Base-by-base conservation (phyloP, 2,888 invertebrate species). In the Drosophila hamatofila region DNA sequence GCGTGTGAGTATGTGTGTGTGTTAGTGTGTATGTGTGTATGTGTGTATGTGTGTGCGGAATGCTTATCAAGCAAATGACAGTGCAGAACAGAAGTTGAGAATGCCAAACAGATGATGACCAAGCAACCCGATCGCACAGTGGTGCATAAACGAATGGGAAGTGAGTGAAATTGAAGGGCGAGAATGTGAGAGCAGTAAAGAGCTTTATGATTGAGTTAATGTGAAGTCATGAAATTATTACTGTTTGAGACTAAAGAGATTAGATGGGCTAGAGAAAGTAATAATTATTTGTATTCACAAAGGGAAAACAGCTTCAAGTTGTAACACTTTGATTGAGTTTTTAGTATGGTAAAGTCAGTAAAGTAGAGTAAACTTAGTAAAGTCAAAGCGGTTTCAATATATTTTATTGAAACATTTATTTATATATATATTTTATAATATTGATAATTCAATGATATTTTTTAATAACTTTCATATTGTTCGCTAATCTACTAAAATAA, bases 41-140 rank as follows among this genome's bases (percentile, higher is more conserved):
- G 33, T 16, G 48, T 46, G 33, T 56, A n/a, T 46, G 51, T 70
- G 62, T 70, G 18, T 64, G 37, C 57, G 62, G 61, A 68, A 78
- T 83, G 83, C 79, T 72, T 86, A 84, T 88, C 83, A 86, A 83
- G 81, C 75, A 84, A 84, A 84, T 84, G 84, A 88, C 84, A 86
- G 88, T 88, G 84, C 84, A 88, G 35, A 78, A 78, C 66, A 52
- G 68, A 83, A 81, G 81, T 78, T 74, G 74, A 72, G 81, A 67
- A 65, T 60, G 73, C 61, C 83, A 80, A 88, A 73, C 81, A 74
- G 81, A 83, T 83, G 85, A 83, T 83, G 88, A 83, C 85, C 83
- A 85, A 85, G 83, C 88, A 85, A 85, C 74, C 82, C 84, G 60
- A 72, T 66, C 66, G 71, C 60, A 83, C 88, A 67, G 66, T 78